phyloP scores from a whole-genome alignment of 2,113 vertebrate genomes.

The Dicerorhinus sumatrensis region DNA sequence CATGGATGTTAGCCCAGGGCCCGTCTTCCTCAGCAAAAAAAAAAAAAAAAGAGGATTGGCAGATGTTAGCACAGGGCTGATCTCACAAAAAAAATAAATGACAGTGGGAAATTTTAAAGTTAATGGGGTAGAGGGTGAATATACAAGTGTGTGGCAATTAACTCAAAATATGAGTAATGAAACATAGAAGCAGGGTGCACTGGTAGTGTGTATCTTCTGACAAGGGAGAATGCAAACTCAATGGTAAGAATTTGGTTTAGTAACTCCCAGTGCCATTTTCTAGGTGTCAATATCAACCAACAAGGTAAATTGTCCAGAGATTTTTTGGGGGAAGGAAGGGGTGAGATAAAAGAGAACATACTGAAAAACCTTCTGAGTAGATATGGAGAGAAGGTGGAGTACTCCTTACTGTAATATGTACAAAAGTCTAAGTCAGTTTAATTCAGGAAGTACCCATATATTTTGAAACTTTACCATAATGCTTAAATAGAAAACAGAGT shows the following conservation, averaged over 20 bases:
- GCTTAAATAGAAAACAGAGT: neutral
- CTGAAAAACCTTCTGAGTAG: neutral
- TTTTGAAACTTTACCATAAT: neutral
- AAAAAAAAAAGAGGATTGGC: no score
- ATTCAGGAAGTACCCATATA: neutral
- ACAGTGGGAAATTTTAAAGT: neutral
- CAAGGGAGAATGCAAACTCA: neutral
- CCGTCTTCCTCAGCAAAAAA: no score
- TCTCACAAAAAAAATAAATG: neutral
- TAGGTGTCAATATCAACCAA: neutral
- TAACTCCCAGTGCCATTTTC: neutral
- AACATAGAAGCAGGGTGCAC: neutral
- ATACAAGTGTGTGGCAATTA: neutral
- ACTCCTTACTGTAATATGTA: neutral
- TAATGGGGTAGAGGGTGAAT: neutral
- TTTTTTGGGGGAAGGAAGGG: neutral
- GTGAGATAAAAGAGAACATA: neutral
- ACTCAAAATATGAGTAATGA: neutral
- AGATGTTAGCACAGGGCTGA: no score
- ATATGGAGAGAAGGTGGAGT: neutral
- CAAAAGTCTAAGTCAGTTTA: neutral
- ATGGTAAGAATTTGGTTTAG: neutral
- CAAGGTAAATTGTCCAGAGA: neutral
- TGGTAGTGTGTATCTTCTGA: accelerated
- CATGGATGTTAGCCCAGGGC: no score